phyloP scores from a whole-genome alignment of 2,113 vertebrate species.

The Donacobius atricapilla region DNA sequence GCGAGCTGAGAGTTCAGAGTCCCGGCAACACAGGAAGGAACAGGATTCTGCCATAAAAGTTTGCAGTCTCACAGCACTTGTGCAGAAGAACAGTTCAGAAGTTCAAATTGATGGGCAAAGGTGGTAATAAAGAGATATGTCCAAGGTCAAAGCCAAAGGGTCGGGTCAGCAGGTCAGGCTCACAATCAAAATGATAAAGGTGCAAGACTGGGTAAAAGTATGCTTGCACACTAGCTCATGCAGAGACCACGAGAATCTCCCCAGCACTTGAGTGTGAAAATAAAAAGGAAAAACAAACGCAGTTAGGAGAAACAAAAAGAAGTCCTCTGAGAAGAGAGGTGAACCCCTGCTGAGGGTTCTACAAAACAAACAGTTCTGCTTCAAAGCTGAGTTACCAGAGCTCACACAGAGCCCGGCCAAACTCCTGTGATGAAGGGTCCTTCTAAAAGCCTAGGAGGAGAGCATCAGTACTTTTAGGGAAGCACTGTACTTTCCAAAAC shows the following conservation, averaged over 20 bases:
- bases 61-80: neutral
- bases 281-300: fast-evolving
- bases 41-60: neutral
- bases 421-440: neutral
- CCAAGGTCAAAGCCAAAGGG: neutral
- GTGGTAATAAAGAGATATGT: neutral
- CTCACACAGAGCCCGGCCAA: neutral
- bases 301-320: neutral
- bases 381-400: neutral
- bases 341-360: neutral
- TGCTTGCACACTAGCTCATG: fast-evolving
- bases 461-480: neutral
- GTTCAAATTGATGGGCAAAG: neutral
- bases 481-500: neutral
- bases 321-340: neutral
- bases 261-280: too few relatives aligned
- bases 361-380: neutral
- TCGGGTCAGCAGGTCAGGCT: neutral
- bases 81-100: neutral
- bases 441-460: neutral
- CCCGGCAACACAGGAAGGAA: neutral
- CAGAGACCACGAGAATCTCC: neutral
- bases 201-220: neutral
- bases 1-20: neutral
- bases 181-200: neutral